Conservation (phyloP, 2,888 invertebrate species). For the Helicoverpa assulta region DNA sequence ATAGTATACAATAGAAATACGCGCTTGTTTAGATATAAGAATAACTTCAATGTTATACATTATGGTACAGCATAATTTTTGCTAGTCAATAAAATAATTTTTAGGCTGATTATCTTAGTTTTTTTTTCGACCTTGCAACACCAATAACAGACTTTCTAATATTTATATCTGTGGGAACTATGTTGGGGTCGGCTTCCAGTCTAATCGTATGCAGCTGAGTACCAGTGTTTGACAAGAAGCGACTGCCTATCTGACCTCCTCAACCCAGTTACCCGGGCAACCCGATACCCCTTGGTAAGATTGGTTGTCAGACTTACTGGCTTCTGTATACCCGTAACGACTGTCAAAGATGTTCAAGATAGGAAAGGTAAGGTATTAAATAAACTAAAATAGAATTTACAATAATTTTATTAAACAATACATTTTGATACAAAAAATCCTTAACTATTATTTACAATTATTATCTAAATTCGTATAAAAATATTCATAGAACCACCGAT, state of each 20-base stretch:
- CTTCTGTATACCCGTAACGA: too few species aligned
- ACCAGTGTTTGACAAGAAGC: not conserved
- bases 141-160: too few species aligned
- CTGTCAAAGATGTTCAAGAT: too few species aligned
- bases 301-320: too few species aligned
- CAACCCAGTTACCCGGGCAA: too few species aligned
- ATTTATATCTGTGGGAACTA: too few species aligned
- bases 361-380: too few species aligned
- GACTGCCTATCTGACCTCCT: too few species aligned
- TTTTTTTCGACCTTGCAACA: slow-evolving; percentile 23
- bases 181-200: too few species aligned
- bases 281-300: too few species aligned
- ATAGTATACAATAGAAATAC: slow-evolving; percentile 82
- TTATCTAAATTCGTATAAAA: slow-evolving; percentile 71
- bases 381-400: slow-evolving; percentile 15
- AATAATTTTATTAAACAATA: slow-evolving; percentile 81
- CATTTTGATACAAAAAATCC: slow-evolving; percentile 80
- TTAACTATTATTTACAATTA: slow-evolving; percentile 82
- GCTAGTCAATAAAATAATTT: slow-evolving; percentile 89
- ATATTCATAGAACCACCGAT: slow-evolving; percentile 69
- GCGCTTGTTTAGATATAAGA: slow-evolving; percentile 66
- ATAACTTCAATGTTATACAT: slow-evolving; percentile 72
- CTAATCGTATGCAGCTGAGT: not conserved
- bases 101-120: slow-evolving; percentile 76
- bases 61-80: slow-evolving; percentile 87